Evolutionary conservation across 92 coral and sea anemone genomes (phyloP).

Genomic region (Bergia puertoricense): DNA sequence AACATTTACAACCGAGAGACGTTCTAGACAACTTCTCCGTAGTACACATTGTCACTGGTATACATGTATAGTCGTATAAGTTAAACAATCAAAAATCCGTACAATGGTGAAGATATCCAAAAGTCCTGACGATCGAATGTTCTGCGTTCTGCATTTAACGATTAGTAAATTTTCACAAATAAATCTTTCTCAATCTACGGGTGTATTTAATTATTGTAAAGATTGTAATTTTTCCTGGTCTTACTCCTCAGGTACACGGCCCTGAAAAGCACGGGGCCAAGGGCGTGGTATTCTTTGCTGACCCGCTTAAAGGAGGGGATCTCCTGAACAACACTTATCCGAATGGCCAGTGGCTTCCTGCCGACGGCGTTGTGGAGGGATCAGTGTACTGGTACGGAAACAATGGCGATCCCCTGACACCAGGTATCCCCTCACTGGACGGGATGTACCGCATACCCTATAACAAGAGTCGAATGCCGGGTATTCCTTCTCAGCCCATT

Average conservation of each 20-base stretch:
- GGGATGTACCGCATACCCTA: constrained; percentile 76
- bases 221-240: background rate
- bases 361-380: constrained; percentile 74
- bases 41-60: no score
- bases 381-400: constrained; percentile 50
- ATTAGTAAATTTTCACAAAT: no score
- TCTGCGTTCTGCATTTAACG: no score
- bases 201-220: no score
- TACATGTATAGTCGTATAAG: no score
- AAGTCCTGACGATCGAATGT: no score
- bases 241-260: constrained; percentile 54
- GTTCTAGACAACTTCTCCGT: no score
- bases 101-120: no score
- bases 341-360: constrained; percentile 74
- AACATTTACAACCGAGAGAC: no score
- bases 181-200: no score
- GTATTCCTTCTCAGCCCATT: constrained; percentile 88
- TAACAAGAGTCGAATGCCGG: constrained; percentile 65
- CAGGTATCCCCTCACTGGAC: constrained; percentile 78
- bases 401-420: constrained; percentile 89
- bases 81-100: no score
- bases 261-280: constrained; percentile 79
- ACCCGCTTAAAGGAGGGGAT: constrained; percentile 68
- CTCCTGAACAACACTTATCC: constrained; percentile 66
- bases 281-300: constrained; percentile 82